Percentiles rank a stretch among this genome's conserved stretches.
Conservation (phyloP, 2,888 invertebrate species). For the Octodonta nipae region DNA sequence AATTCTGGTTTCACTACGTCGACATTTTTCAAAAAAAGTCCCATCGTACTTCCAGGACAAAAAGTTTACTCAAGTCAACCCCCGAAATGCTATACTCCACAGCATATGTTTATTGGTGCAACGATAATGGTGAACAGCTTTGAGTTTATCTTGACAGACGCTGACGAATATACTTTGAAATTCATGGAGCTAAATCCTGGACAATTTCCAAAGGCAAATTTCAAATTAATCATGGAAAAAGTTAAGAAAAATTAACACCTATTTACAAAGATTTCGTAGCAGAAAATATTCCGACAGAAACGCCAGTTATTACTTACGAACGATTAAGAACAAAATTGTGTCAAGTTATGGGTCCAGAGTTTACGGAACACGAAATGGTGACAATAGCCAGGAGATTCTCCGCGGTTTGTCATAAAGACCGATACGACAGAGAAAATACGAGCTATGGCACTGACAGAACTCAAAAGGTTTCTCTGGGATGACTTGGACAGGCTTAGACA, state of each 20-base stretch:
- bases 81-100: conserved; percentile 61
- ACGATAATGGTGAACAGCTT: conserved; percentile 64
- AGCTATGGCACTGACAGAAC: conserved; percentile 54
- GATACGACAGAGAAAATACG: conserved; percentile 40
- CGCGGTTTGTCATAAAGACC: conserved; percentile 41
- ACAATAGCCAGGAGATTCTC: conserved; percentile 62
- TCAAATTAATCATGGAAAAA: conserved; percentile 58
- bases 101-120: conserved; percentile 77
- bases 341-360: conserved; percentile 51
- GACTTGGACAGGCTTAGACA: conserved; percentile 49
- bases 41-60: conserved; percentile 60
- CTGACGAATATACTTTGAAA: conserved; percentile 74
- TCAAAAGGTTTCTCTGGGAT: conserved; percentile 62
- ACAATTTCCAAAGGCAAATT: conserved; percentile 64
- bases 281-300: conserved; percentile 44
- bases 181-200: conserved; percentile 72
- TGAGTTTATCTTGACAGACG: conserved; percentile 61
- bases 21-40: conserved; percentile 50
- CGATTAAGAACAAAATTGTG: conserved; percentile 48
- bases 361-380: conserved; percentile 70
- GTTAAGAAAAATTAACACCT: conserved; percentile 53
- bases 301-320: conserved; percentile 31
- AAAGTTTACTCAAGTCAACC: conserved; percentile 56
- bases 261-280: conserved; percentile 66
- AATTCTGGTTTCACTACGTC: conserved; percentile 40